Conservation (phyloP, 2,113 vertebrate species). For the Phalacrocorax carbo region DNA sequence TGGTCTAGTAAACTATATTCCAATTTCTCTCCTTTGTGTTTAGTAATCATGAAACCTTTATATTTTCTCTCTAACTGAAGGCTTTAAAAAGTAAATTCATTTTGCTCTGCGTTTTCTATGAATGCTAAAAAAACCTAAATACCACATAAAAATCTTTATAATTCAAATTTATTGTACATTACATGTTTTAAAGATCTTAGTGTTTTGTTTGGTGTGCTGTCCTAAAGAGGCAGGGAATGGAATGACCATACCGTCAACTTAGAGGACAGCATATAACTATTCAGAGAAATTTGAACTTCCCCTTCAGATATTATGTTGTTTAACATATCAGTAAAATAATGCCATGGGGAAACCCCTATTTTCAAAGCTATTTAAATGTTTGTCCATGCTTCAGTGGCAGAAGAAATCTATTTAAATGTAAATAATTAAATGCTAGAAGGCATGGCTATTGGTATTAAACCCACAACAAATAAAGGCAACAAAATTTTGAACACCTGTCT, state of each 20-base stretch:
- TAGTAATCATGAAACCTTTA: not conserved
- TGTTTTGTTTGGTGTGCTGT: not conserved
- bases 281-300: not conserved
- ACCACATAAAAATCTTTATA: not conserved
- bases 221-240: not conserved
- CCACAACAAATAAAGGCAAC: not conserved
- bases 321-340: not conserved
- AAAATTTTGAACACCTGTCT: not conserved
- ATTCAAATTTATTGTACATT: not conserved
- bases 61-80: not conserved
- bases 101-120: not conserved
- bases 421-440: not conserved
- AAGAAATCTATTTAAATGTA: constrained; percentile 19
- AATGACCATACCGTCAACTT: not conserved
- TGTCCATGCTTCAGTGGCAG: not conserved
- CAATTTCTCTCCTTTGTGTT: not conserved
- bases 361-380: not conserved
- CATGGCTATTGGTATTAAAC: not conserved
- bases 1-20: not conserved
- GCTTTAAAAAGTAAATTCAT: not conserved
- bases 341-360: not conserved
- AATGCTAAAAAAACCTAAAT: not conserved
- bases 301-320: not conserved
- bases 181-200: not conserved
- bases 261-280: not conserved